These are phyloP conservation scores for Phylloscopus trochilus DNA, from an alignment of 2,113 vertebrate genomes.

Conservation along the genomic window DNA sequence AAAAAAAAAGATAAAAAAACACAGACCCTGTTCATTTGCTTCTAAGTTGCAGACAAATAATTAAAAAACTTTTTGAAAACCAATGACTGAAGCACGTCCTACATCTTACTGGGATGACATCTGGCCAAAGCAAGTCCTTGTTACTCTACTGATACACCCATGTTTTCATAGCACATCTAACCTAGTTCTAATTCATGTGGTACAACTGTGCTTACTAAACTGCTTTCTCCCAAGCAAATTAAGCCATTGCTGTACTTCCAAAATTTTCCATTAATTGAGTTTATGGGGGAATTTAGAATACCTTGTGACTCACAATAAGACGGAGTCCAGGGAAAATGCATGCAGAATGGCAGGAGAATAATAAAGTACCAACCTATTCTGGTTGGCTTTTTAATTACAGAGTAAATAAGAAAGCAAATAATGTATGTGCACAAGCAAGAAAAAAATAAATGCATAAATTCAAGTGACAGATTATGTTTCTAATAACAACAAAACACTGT, in stretches of 20 bases:
- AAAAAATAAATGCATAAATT: conserved; percentile 29
- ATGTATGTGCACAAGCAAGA: fast-evolving
- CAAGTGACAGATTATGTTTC: conserved; percentile 6
- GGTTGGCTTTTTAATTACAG: not conserved
- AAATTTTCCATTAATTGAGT: not conserved
- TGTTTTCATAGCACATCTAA: not conserved
- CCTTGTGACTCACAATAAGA: not conserved
- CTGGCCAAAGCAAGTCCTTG: not conserved
- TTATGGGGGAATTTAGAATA: not conserved
- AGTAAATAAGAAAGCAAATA: conserved; percentile 29
- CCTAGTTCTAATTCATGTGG: not conserved
- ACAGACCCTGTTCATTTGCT: not conserved
- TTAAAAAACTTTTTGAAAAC: not conserved
- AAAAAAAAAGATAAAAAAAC: fast-evolving
- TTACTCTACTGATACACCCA: not conserved
- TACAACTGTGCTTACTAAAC: not conserved
- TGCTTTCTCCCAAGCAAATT: not conserved
- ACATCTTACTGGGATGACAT: not conserved
- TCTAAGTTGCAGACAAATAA: not conserved
- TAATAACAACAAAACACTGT: not conserved
- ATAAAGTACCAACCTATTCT: not conserved
- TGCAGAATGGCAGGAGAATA: not conserved
- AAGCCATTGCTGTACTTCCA: not conserved
- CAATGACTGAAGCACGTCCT: not conserved
- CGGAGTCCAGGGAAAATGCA: not conserved